Base-by-base conservation (phyloP, 2,113 vertebrate genomes). In the Struthio camelus region DNA sequence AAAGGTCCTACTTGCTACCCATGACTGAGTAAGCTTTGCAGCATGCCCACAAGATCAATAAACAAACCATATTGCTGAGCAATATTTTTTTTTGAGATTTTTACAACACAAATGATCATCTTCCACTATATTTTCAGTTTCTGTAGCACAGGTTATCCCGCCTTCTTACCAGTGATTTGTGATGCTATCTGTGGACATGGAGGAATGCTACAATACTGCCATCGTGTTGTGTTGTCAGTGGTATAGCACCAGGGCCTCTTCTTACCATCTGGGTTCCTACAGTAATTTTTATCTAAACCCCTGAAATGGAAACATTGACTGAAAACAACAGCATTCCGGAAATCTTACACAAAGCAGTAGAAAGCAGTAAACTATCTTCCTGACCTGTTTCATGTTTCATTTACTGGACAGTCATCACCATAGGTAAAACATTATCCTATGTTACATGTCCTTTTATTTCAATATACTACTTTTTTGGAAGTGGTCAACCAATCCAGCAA, bases 231-330 rank as follows among this genome's bases (percentile, higher is more conserved):
- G 0, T 79, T 30, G 83, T 96, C 96, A 0, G 96, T 98, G 9
- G 98, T 99, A 82, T 98, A 99, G 90, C 99, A 99, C 98, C 99
- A 99, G 2, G 98, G 98, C 80, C 44, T 96, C 11, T 88, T 97
- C 89, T 99, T 98, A 25, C 97, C 98, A 80, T 99, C 98, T 2
- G 98, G 98, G 67, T 99, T 99, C 70, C 99, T 98, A 42, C 98
- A 99, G 84, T 98, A 98, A 97, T 99, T 99, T 44, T 80, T 95
- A 8, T 98, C 98, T 18, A 99, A 95, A 85, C 96, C 96, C 93
- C 99, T 99, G 93, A 38, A 94, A 94, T 22, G 85, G 66, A 95
- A 84, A 71, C 11, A 46, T 1, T 38, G 25, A 30, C 10, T 80
- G n/a, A 64, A 78, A 91, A 61, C 15, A 75, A 44, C 32, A 61